Conservation (phyloP, 2,797 vertebrate species). For the Lacerta agilis region DNA sequence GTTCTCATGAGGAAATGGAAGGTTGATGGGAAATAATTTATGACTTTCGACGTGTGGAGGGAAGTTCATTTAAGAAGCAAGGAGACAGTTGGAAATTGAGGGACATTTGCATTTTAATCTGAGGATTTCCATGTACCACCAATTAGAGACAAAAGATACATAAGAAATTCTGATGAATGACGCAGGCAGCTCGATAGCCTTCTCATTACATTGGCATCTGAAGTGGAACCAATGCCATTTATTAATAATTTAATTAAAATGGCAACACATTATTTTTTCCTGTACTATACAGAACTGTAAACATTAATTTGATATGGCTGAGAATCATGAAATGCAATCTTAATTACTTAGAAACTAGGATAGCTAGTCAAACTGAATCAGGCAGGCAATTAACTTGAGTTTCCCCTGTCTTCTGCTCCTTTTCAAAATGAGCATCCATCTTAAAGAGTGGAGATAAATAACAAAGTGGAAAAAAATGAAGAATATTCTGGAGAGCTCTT, state of each 20-base stretch:
- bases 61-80: not conserved
- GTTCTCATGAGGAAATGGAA: constrained; percentile 7
- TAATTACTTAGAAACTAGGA: constrained; percentile 53
- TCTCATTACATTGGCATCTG: constrained; percentile 47
- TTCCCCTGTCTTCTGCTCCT: constrained; percentile 8
- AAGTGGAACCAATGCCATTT: constrained; percentile 59
- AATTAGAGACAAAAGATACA: constrained; percentile 51
- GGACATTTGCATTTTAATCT: constrained; percentile 40
- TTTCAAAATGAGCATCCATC: constrained; percentile 32
- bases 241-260: constrained; percentile 69
- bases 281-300: constrained; percentile 49
- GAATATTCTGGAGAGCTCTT: constrained; percentile 18
- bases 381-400: constrained; percentile 37
- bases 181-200: not conserved
- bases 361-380: constrained; percentile 50
- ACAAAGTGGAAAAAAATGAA: constrained; percentile 3
- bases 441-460: constrained; percentile 33
- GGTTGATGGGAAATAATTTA: constrained; percentile 16
- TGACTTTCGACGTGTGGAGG: constrained; percentile 32
- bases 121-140: constrained; percentile 23
- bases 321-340: constrained; percentile 57
- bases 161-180: constrained; percentile 35
- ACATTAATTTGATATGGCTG: constrained; percentile 55
- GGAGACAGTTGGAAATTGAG: constrained; percentile 13
- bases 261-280: constrained; percentile 54